Conservation (phyloP, 2,797 vertebrate species). For the Coilia nasus region DNA sequence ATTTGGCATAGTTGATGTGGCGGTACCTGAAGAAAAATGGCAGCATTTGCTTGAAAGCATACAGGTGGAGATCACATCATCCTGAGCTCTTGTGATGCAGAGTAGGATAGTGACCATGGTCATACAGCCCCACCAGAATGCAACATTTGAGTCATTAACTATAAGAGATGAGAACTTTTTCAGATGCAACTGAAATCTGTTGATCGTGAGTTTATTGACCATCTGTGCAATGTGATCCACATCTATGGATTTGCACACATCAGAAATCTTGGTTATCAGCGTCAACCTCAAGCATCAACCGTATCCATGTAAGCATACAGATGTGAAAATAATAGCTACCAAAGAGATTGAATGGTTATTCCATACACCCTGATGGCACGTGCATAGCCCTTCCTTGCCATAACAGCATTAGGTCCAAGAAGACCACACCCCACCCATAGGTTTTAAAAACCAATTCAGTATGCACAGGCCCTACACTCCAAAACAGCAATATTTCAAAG, state of each 20-base stretch:
- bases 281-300: neutral
- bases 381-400: slow-evolving; percentile 17
- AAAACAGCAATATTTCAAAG: too few species aligned
- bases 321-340: too few species aligned
- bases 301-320: too few species aligned
- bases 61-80: slow-evolving; percentile 18
- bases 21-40: slow-evolving; percentile 8
- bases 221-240: too few species aligned
- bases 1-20: slow-evolving; percentile 30
- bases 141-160: neutral
- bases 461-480: too few species aligned
- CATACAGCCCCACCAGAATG: slow-evolving; percentile 14
- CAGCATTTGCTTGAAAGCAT: neutral
- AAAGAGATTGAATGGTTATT: too few species aligned
- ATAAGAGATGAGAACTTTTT: neutral
- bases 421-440: too few species aligned
- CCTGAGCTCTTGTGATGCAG: neutral
- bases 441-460: too few species aligned
- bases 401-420: slow-evolving; percentile 19
- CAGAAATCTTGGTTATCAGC: neutral
- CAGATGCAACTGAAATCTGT: neutral
- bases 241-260: neutral
- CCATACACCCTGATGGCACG: too few species aligned
- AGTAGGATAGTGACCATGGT: neutral
- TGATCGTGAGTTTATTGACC: neutral